These are phyloP conservation scores for Steatocranus sp. DNA, from an alignment of 2,797 vertebrate species.

Conservation along the genomic window DNA sequence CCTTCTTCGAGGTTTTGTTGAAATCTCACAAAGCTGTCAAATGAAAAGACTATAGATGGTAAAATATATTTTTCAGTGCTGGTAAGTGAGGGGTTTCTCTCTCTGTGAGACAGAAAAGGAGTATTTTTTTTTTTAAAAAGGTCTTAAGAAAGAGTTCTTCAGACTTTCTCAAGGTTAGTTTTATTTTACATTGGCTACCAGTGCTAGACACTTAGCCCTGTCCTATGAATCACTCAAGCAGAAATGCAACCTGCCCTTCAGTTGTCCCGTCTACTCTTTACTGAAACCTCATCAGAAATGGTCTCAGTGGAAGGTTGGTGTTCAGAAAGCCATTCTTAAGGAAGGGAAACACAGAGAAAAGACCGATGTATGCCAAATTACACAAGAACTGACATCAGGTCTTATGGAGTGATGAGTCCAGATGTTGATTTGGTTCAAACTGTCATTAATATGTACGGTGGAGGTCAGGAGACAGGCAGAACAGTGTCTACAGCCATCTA, in stretches of 20 bases:
- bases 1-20: slow-evolving; percentile 17
- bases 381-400: neutral
- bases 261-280: neutral
- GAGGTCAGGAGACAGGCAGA: neutral
- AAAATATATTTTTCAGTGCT: neutral
- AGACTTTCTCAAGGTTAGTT: neutral
- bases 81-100: neutral
- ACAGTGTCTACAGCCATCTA: neutral
- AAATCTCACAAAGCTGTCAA: slow-evolving; percentile 44
- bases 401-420: neutral
- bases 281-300: neutral
- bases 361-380: neutral
- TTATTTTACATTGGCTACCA: neutral
- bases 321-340: neutral
- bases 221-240: neutral
- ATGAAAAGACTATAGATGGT: slow-evolving; percentile 4
- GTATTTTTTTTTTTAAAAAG: neutral
- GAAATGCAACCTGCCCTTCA: neutral
- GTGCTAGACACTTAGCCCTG: neutral
- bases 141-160: neutral
- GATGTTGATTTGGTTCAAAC: neutral
- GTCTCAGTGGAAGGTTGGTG: neutral
- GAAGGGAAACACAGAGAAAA: neutral
- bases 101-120: neutral
- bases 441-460: neutral